Conservation (phyloP, 2,797 vertebrate genomes). For the Trachops cirrhosus region DNA sequence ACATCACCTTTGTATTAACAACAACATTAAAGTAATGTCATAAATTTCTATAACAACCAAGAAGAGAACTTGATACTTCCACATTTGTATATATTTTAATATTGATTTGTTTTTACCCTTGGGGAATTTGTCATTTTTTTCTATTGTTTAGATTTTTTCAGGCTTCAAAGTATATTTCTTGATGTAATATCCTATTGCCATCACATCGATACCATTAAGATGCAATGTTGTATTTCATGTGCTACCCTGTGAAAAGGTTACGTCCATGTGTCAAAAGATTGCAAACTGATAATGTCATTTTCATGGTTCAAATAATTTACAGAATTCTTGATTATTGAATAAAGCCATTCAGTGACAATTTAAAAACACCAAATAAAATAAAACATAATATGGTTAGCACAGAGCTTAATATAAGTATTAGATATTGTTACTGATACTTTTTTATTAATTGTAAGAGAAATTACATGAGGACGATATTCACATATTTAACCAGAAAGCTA, state of each 20-base stretch:
- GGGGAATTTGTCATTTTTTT: constrained; percentile 5
- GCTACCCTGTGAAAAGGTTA: background rate
- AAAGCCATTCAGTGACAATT: background rate
- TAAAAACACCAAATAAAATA: background rate
- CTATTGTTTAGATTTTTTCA: constrained; percentile 11
- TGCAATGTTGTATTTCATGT: background rate
- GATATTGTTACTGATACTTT: background rate
- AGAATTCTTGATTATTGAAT: background rate
- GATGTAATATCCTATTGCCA: background rate
- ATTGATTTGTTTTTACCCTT: background rate
- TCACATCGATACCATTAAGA: background rate
- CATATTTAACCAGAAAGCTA: background rate
- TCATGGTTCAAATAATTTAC: background rate
- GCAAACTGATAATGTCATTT: background rate
- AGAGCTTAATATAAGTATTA: background rate
- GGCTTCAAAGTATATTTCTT: background rate
- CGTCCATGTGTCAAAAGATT: background rate
- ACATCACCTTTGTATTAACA: background rate
- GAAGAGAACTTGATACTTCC: background rate
- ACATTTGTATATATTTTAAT: background rate
- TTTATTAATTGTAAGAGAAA: background rate
- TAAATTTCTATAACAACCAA: background rate
- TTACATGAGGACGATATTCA: background rate
- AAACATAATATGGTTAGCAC: background rate
- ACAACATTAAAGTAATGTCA: background rate